A percentile compares a stretch with the other conserved stretches of the same genome.
phyloP scores from a whole-genome alignment of 1,140 invertebrate genomes.

The Pseudomyrmex pallidus region DNA sequence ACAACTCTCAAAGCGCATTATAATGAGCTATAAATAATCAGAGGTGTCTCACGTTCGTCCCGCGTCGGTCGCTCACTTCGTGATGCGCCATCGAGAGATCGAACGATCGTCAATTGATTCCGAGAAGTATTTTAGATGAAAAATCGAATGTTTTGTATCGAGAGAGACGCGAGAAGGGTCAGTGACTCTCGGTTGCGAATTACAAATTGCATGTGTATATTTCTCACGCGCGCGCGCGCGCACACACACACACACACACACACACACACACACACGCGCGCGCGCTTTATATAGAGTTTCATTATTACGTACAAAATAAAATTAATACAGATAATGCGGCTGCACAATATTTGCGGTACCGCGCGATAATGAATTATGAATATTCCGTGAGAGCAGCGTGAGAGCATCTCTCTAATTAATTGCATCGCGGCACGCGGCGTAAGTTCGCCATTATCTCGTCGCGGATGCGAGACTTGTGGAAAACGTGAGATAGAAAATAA shows the following conservation, averaged over 20 bases:
- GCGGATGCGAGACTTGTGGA: slow-evolving; percentile 3
- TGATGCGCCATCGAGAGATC: slow-evolving; percentile 54
- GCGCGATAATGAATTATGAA: neutral
- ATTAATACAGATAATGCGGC: neutral
- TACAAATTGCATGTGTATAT: neutral
- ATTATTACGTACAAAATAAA: neutral
- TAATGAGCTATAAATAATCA: slow-evolving; percentile 82
- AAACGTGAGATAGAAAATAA: slow-evolving; percentile 36
- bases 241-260: no score
- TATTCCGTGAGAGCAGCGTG: neutral
- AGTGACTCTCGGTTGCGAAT: slow-evolving; percentile 13
- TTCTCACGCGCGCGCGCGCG: neutral
- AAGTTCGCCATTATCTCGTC: slow-evolving; percentile 46
- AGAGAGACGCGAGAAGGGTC: slow-evolving; percentile 10
- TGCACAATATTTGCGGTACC: neutral
- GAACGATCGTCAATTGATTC: neutral
- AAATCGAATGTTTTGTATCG: neutral
- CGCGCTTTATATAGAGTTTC: no score
- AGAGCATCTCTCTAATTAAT: slow-evolving; percentile 31
- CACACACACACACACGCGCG: no score
- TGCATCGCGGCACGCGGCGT: slow-evolving; percentile 36
- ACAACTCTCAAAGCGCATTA: slow-evolving; percentile 67
- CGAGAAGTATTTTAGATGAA: neutral
- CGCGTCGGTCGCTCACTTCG: neutral
- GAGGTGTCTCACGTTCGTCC: slow-evolving; percentile 62